Conservation (phyloP, 2,113 vertebrate genomes). For the Hystrix brachyura region DNA sequence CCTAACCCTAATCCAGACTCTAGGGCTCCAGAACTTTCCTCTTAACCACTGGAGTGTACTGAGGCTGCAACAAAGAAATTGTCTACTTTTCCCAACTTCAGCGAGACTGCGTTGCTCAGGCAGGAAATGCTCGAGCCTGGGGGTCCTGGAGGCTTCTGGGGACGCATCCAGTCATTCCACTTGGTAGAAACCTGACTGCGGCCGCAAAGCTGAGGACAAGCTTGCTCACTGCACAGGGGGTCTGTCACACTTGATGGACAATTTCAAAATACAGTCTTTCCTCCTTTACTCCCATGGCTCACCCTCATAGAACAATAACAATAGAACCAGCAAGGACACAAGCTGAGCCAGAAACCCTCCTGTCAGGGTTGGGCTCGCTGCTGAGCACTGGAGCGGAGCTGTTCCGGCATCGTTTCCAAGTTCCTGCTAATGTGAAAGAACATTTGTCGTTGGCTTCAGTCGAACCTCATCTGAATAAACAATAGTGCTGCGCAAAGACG, state of each 20-base stretch:
- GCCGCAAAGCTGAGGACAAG: background rate
- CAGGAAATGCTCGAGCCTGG: background rate
- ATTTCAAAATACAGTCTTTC: background rate
- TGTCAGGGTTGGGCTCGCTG: background rate
- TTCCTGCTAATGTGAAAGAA: background rate
- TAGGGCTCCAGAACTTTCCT: background rate
- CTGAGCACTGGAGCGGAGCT: background rate
- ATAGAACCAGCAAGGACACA: background rate
- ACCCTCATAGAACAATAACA: background rate
- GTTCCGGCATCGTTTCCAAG: background rate
- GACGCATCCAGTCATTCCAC: background rate
- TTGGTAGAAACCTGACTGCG: too few relatives aligned
- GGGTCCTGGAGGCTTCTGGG: background rate
- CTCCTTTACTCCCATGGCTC: background rate
- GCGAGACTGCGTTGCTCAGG: background rate
- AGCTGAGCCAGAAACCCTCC: background rate
- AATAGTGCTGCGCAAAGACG: slow-evolving; percentile 33
- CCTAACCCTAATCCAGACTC: background rate
- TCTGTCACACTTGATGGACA: background rate
- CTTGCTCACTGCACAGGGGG: background rate
- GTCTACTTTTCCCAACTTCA: background rate
- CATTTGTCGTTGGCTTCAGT: background rate
- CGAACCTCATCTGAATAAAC: slow-evolving; percentile 2
- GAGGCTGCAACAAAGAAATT: background rate
- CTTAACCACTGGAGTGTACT: background rate